Base-by-base conservation (phyloP, 1,140 invertebrate species). In the Drosophila simulans region DNA sequence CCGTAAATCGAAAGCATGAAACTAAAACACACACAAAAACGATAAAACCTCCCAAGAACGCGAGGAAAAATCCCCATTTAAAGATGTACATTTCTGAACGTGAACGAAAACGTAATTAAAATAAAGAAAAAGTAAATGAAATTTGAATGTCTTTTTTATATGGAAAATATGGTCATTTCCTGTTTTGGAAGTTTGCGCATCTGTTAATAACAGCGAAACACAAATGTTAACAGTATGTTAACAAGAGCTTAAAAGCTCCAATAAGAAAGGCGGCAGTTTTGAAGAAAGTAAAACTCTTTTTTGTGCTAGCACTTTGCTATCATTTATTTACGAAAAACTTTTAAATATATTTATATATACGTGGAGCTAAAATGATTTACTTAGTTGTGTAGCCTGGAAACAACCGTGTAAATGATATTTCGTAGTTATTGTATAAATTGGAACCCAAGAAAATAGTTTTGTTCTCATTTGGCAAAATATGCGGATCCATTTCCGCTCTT, bases 71-170 rank as follows among this genome's bases (percentile, higher is more conserved):
- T 31, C 57, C 48, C 76, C 70, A 85, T 56, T 85, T 85, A 71
- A 73, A 70, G 83, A 59, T 88, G 83, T 88, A 88, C 62, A 88
- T 89, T 88, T 88, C 71, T 89, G 77, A 88, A 86, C 79, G 83
- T 88, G 75, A 85, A 81, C 60, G 69, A 65, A 86, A 80, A 73
- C 84, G 51, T 80, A 84, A 77, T 73, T 72, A 66, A 72, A 64
- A 83, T 71, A 66, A 64, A 78, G 42, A 71, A 83, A 62, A 45
- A 43, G 56, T 62, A 69, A 77, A 62, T 31, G 15, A 64, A 51
- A 45, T 15, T 43, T 4, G 1, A 39, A n/a, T 17, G 22, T 4
- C 5, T 37, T 37, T 59, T 52, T 3, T 43, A 20, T 20, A 40
- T 10, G 8, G 39, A 4, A 11, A n/a, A 34, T 11, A n/a, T n/a